Base-by-base conservation (phyloP, 2,888 invertebrate species). In the Agrochola lota region DNA sequence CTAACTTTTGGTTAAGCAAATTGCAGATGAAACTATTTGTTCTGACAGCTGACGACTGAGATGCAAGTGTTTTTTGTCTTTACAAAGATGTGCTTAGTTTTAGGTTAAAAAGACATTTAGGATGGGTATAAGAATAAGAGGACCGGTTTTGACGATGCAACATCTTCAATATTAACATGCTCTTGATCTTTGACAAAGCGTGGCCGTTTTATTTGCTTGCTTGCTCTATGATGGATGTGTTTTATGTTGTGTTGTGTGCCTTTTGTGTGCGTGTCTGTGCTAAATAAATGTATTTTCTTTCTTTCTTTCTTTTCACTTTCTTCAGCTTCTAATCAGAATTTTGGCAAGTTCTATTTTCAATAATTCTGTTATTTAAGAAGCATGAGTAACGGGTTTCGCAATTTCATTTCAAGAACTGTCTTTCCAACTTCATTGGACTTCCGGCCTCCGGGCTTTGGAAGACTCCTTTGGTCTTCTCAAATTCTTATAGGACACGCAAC, bases 101-200 rank as follows among this genome's bases (percentile, higher is more conserved):
- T 0, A 40, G 23, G 43, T 20, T 46, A 52, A 11, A 35, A 52
- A 35, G 4, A 49, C 49, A 23, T 40, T 15, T 20, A 30, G 52
- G 9, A 49, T 8, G 23, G 8, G 3, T 57, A 26, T 26, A 55
- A 3, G 40, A 26, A 30, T n/a, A 46, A 40, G 30, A 1, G n/a
- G 2, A 80, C 63, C 68, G 40, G 57, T 80, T 80, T 81, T 46
- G 12, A 52, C 69, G 52, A 82, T 17, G 49, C 49, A 68, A 74
- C 5, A 1, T 64, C 35, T 66, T 11, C 23, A 80, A 55, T 30
- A 30, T 63, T 63, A 57, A 9, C 12, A 23, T 40, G 23, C 23
- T 60, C 17, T 20, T 71, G n/a, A n/a, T 55, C n/a, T 74, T 20
- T 55, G 26, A 43, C 1, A 46, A 49, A 49, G n/a, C 26, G 3